These are phyloP conservation scores for Furcula furcula DNA, from an alignment of 2,888 invertebrate species.

Conservation along the genomic window DNA sequence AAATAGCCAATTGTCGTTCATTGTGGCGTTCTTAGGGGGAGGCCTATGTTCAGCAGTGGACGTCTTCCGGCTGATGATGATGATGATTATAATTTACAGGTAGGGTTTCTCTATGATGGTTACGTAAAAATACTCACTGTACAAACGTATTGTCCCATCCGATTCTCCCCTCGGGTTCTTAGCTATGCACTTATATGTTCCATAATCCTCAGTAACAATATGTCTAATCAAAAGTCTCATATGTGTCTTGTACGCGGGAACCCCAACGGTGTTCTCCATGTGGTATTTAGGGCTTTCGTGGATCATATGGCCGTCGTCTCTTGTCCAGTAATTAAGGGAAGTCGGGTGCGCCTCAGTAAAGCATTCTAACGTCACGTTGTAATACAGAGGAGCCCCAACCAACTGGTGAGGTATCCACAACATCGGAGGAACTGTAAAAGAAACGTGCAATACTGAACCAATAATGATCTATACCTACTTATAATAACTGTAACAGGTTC, in stretches of 20 bases:
- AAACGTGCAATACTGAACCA: too few species aligned
- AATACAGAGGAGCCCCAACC: slow-evolving; percentile 91
- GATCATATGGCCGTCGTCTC: slow-evolving; percentile 94
- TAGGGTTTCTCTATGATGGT: too few species aligned
- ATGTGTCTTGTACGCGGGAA: slow-evolving; percentile 91
- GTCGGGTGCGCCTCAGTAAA: slow-evolving; percentile 95
- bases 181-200: slow-evolving; percentile 93
- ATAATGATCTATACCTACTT: too few species aligned
- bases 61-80: too few species aligned
- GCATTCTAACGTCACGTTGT: slow-evolving; percentile 92
- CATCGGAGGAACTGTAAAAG: slow-evolving; percentile 94
- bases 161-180: slow-evolving; percentile 96
- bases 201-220: slow-evolving; percentile 90
- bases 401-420: slow-evolving; percentile 95
- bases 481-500: too few species aligned
- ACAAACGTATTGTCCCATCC: slow-evolving; percentile 93
- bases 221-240: slow-evolving; percentile 92
- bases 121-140: slow-evolving; percentile 87
- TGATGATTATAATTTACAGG: too few species aligned
- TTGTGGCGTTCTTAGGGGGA: too few species aligned
- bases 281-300: slow-evolving; percentile 92
- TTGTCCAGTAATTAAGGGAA: slow-evolving; percentile 94
- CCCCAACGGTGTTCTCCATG: slow-evolving; percentile 86
- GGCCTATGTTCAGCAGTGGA: too few species aligned
- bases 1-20: too few species aligned